Conservation (phyloP, 2,888 invertebrate species). For the Seira musarum region DNA sequence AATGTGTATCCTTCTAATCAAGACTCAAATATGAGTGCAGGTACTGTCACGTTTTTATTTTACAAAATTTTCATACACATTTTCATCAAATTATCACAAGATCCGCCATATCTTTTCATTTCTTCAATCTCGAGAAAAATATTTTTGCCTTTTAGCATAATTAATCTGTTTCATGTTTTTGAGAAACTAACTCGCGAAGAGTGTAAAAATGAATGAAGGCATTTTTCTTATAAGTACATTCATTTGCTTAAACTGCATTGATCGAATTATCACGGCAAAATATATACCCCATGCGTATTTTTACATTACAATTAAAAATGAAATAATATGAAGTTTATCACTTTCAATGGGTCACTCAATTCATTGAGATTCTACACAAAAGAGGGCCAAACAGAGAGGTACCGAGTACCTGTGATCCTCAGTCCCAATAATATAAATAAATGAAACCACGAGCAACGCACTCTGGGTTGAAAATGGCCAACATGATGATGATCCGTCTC, state of each 20-base stretch:
- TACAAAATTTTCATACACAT: background rate
- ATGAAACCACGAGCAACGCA: background rate
- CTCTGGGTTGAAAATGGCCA: background rate
- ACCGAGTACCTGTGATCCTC: too few relatives aligned
- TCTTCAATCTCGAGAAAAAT: background rate
- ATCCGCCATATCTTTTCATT: too few relatives aligned
- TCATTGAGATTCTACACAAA: background rate
- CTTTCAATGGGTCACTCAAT: background rate
- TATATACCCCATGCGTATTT: too few relatives aligned
- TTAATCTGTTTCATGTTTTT: background rate
- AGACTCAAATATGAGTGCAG: constrained; percentile 98
- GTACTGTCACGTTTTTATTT: constrained; percentile 73
- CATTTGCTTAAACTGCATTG: too few relatives aligned
- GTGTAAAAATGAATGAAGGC: too few relatives aligned
- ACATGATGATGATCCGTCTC: background rate
- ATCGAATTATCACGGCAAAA: too few relatives aligned
- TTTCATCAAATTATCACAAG: background rate
- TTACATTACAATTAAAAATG: too few relatives aligned
- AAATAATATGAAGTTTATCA: too few relatives aligned
- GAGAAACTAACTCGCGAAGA: background rate
- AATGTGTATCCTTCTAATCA: constrained; percentile 80
- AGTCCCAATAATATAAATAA: too few relatives aligned
- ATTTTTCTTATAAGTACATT: too few relatives aligned
- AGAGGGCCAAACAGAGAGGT: background rate
- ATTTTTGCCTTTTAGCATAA: background rate